A percentile compares a stretch with the other conserved stretches of the same genome.
phyloP scores from a whole-genome alignment of 1,140 invertebrate genomes.

The Drosophila paulistorum region DNA sequence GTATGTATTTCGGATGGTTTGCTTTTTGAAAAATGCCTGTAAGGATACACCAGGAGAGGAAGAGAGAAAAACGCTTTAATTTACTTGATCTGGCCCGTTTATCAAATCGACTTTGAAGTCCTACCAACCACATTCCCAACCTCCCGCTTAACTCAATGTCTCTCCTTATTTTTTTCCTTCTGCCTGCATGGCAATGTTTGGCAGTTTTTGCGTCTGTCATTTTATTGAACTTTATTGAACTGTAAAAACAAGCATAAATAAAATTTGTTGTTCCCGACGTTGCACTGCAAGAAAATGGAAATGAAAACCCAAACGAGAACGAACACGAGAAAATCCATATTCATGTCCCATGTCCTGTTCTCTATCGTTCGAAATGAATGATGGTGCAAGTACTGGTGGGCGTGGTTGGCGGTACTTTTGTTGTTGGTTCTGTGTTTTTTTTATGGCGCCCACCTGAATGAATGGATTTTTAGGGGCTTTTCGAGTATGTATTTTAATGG shows the following conservation, averaged over 20 bases:
- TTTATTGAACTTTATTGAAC: conserved; percentile 78
- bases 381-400: neutral
- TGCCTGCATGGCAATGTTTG: conserved; percentile 16
- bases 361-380: conserved; percentile 12
- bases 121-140: neutral
- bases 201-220: conserved; percentile 40
- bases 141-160: neutral
- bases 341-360: conserved; percentile 1
- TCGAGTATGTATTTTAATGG: conserved; percentile 70
- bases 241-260: conserved; percentile 69
- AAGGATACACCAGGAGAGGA: conserved; percentile 8
- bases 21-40: conserved; percentile 20
- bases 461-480: conserved; percentile 66
- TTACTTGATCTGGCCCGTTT: conserved; percentile 52
- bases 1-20: conserved; percentile 4
- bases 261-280: conserved; percentile 32
- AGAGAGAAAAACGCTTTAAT: conserved; percentile 42
- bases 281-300: conserved; percentile 29
- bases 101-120: conserved; percentile 29
- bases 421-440: conserved; percentile 24
- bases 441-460: conserved; percentile 59
- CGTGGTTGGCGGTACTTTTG: conserved; percentile 20
- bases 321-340: conserved; percentile 15
- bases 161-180: neutral
- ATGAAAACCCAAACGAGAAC: neutral